Conservation (phyloP, 2,888 invertebrate species). For the Chaetoderma sp. region DNA sequence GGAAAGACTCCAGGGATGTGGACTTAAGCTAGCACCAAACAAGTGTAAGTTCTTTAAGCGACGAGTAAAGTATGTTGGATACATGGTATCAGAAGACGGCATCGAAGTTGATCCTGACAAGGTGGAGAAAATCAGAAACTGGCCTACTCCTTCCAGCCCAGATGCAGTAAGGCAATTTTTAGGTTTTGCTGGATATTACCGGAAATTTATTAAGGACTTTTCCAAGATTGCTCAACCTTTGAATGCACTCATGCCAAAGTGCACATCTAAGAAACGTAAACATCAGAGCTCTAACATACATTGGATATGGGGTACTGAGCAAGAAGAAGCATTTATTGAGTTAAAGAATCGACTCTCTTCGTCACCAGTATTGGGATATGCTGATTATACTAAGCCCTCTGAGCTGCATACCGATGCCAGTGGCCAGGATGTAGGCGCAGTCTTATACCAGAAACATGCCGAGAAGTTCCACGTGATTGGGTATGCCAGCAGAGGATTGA, state of each 20-base stretch:
- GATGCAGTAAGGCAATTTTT: constrained; percentile 11
- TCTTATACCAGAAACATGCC: constrained; percentile 28
- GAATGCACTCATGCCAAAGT: constrained; percentile 10
- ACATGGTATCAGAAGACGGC: constrained; percentile 22
- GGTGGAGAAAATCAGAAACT: constrained; percentile 11
- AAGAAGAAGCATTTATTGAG: constrained; percentile 23
- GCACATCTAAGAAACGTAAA: too few species aligned
- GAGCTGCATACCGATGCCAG: constrained; percentile 27
- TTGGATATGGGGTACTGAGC: too few species aligned
- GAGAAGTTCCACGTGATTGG: constrained; percentile 11
- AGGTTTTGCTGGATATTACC: constrained; percentile 23
- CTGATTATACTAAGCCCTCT: constrained; percentile 25
- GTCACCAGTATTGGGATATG: constrained; percentile 26
- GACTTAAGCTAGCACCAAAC: constrained; percentile 28
- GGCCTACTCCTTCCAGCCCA: constrained; percentile 10
- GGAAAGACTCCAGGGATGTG: constrained; percentile 27
- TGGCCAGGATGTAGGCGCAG: constrained; percentile 24
- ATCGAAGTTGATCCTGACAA: too few species aligned
- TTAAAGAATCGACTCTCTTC: constrained; percentile 7
- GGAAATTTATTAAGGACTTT: constrained; percentile 27
- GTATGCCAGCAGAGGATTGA: constrained; percentile 23
- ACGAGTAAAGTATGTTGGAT: constrained; percentile 31
- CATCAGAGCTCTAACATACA: too few species aligned
- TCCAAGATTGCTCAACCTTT: too few species aligned
- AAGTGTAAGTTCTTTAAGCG: constrained; percentile 25